Base-by-base conservation (phyloP, 2,113 vertebrate genomes). In the Uria lomvia region DNA sequence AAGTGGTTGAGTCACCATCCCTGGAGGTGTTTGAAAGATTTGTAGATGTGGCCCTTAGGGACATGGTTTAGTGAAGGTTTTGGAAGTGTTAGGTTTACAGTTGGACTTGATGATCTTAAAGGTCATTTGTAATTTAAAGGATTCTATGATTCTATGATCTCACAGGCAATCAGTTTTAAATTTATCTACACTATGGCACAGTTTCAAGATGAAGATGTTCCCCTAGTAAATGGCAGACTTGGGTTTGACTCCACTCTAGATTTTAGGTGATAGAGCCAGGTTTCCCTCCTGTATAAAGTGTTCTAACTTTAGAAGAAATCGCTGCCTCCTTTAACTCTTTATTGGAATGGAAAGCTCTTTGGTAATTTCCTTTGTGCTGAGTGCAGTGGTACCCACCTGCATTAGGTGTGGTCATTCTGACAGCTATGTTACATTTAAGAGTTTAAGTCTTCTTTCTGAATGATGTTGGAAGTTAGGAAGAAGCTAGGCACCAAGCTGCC, bases 361-460 rank as follows among this genome's bases (percentile, higher is more conserved):
- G 12, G 8, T 36, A n/a, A 2, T 6, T 82, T 58, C 24, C 43
- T 71, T 50, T 50, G 22, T 38, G 12, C 42, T 50, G 52, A 63
- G 12, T 0, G 0, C 6, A 19, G n/a, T 32, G 21, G 15, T 45
- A 34, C 15, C 11, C 34, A 47, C 5, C 8, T n/a, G 7, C 21
- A 49, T 56, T 18, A 68, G 18, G 15, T n/a, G 12, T 11, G 38
- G 21, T 47, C 58, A 72, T 29, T 36, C 9, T 47, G 60, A 47
- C 16, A 62, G 11, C 15, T 36, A 2, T 38, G 34, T 9, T 66
- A 70, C 11, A 7, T 77, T 88, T 20, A 73, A n/a, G 42, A n/a
- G 17, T 45, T 81, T 53, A 71, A 12, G 30, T 49, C 5, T 49
- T 75, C 29, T 70, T 80, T 71, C 29, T 75, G 42, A 88, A 86